Evolutionary conservation across 2,888 invertebrate genomes (phyloP).

Genomic region (Malacosoma neustria): DNA sequence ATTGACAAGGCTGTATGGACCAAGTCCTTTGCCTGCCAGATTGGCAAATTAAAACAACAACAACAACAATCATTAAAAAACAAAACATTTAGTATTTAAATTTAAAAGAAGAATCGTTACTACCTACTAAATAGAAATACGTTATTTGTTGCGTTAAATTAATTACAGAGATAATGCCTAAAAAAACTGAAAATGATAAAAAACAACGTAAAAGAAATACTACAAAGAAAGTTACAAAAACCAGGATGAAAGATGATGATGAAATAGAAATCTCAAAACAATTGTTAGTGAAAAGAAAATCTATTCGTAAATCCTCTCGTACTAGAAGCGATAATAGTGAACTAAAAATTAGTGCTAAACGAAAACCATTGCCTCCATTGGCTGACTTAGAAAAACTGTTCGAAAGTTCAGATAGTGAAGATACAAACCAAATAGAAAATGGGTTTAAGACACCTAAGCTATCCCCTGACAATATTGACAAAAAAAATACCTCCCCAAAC

Average conservation of each 20-base stretch:
- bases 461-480: background rate
- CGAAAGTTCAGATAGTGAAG: constrained; percentile 24
- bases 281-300: background rate
- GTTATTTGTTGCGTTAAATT: too few species aligned
- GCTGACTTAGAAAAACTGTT: constrained; percentile 30
- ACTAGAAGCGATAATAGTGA: background rate
- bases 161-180: background rate
- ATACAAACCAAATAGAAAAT: background rate
- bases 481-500: background rate
- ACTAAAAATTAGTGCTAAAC: constrained; percentile 13
- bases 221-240: background rate
- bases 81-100: too few species aligned
- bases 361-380: constrained; percentile 28
- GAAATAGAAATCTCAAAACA: background rate
- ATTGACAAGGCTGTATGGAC: too few species aligned
- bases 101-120: too few species aligned
- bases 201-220: background rate
- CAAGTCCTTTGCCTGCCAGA: too few species aligned
- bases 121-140: too few species aligned
- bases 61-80: too few species aligned
- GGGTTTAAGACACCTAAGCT: background rate
- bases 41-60: too few species aligned
- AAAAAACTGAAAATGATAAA: background rate
- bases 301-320: background rate
- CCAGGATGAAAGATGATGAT: background rate